A percentile compares a stretch with the other conserved stretches of the same genome.
Conservation (phyloP, 1,140 invertebrate species). For the Gryllus bimaculatus region DNA sequence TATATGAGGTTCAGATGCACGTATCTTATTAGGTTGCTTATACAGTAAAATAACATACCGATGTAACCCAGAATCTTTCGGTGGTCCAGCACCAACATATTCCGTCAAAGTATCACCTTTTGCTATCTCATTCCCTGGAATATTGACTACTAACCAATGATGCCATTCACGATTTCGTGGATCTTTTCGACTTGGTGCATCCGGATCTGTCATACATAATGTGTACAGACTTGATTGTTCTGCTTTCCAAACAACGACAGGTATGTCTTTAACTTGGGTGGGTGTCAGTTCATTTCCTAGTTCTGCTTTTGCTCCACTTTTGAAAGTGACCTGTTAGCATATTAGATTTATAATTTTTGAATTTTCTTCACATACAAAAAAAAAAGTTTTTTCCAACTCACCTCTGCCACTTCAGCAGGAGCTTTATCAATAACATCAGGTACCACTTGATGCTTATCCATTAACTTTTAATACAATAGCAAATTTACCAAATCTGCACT, state of each 20-base stretch:
- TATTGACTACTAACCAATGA: conserved; percentile 50
- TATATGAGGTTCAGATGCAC: conserved; percentile 52
- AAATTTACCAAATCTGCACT: not conserved
- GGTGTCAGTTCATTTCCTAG: conserved; percentile 46
- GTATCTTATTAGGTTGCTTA: conserved; percentile 59
- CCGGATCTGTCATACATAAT: conserved; percentile 38
- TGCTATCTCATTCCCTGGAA: conserved; percentile 40
- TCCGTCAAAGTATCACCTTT: conserved; percentile 40
- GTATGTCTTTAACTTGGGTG: conserved; percentile 34
- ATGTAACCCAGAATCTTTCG: conserved; percentile 54
- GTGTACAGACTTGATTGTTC: conserved; percentile 46
- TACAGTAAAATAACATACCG: conserved; percentile 83
- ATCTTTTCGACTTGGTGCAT: conserved; percentile 20
- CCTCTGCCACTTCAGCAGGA: not conserved
- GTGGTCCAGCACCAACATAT: conserved; percentile 46
- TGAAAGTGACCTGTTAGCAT: not conserved
- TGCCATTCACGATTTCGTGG: conserved; percentile 43
- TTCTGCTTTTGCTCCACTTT: conserved; percentile 29
- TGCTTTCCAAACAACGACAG: conserved; percentile 39
- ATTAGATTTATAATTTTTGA: not conserved
- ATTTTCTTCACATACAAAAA: not conserved
- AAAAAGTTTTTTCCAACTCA: not conserved
- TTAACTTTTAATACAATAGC: not conserved
- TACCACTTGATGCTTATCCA: conserved; percentile 6
- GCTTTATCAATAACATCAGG: not conserved